Evolutionary conservation across 2,113 vertebrate species (phyloP).

Genomic region (Forbesichthys papilliferus): DNA sequence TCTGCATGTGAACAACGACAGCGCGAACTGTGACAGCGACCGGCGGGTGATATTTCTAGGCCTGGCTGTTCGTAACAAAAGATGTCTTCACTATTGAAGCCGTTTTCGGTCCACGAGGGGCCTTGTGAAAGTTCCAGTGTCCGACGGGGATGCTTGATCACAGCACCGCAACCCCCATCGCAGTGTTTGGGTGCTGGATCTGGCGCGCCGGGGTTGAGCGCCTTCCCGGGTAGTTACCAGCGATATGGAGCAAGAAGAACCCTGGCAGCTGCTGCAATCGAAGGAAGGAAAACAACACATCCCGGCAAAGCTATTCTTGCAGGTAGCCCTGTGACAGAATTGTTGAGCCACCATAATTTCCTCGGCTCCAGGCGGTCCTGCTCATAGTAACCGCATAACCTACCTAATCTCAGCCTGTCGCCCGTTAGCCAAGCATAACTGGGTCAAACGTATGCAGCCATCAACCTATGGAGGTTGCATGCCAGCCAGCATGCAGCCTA

Average conservation of each 20-base stretch:
- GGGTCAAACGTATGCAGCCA: constrained; percentile 51
- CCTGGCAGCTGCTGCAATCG: constrained; percentile 66
- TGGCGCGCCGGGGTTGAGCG: constrained; percentile 20
- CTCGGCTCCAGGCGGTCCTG: not conserved
- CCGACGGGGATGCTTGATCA: constrained; percentile 47
- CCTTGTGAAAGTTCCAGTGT: constrained; percentile 60
- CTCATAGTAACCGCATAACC: not conserved
- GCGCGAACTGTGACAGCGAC: not conserved
- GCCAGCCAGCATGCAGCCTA: too few species aligned
- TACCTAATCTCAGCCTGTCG: constrained; percentile 47
- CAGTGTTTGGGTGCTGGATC: constrained; percentile 25
- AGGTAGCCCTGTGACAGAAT: constrained; percentile 54
- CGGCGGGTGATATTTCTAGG: not conserved
- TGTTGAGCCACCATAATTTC: not conserved
- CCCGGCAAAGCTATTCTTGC: constrained; percentile 78
- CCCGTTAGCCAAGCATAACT: constrained; percentile 47
- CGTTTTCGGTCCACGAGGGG: constrained; percentile 69
- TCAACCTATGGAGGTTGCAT: constrained; percentile 33
- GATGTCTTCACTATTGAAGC: constrained; percentile 76
- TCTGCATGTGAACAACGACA: not conserved
- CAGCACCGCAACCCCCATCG: constrained; percentile 36
- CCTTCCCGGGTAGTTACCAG: constrained; percentile 26
- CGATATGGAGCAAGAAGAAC: constrained; percentile 59
- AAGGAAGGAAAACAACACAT: constrained; percentile 72
- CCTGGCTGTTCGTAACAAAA: not conserved